Evolutionary conservation across 2,888 invertebrate species (phyloP).

Genomic region (Euplagia quadripunctaria): DNA sequence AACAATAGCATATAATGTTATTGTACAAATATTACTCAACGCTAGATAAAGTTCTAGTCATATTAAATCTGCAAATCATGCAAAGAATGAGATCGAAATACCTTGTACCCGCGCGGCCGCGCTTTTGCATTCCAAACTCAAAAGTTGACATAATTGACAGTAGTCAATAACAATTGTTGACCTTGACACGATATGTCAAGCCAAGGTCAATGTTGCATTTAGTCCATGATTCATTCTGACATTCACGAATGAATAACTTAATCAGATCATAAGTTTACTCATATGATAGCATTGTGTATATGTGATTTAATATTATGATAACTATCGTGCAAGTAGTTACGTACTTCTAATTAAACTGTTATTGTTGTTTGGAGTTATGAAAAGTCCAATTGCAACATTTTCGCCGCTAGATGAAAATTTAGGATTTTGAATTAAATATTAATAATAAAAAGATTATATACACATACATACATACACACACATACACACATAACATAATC

Average conservation of each 20-base stretch:
- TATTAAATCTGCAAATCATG: conserved; percentile 35
- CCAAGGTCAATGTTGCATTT: conserved; percentile 65
- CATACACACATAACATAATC: no score
- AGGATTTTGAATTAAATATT: not conserved
- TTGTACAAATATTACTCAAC: not conserved
- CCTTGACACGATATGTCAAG: conserved; percentile 72
- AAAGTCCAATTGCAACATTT: not conserved
- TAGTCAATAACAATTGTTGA: conserved; percentile 58
- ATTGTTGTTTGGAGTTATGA: conserved; percentile 3
- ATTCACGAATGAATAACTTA: conserved; percentile 50
- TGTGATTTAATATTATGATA: conserved; percentile 49
- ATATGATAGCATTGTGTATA: conserved; percentile 35
- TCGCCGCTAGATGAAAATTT: not conserved
- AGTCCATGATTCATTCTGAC: conserved; percentile 50
- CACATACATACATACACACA: no score
- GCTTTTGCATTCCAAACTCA: conserved; percentile 51
- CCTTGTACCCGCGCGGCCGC: conserved; percentile 17
- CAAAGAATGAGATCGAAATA: conserved; percentile 25
- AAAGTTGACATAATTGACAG: conserved; percentile 63
- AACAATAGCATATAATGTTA: not conserved
- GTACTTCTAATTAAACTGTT: not conserved
- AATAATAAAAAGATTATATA: no score
- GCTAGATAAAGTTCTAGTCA: not conserved
- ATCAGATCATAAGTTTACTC: conserved; percentile 39
- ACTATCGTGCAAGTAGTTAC: conserved; percentile 6